Percentiles rank a stretch among this genome's conserved stretches.
Conservation (phyloP, 2,113 vertebrate genomes). For the Grantiella picta region DNA sequence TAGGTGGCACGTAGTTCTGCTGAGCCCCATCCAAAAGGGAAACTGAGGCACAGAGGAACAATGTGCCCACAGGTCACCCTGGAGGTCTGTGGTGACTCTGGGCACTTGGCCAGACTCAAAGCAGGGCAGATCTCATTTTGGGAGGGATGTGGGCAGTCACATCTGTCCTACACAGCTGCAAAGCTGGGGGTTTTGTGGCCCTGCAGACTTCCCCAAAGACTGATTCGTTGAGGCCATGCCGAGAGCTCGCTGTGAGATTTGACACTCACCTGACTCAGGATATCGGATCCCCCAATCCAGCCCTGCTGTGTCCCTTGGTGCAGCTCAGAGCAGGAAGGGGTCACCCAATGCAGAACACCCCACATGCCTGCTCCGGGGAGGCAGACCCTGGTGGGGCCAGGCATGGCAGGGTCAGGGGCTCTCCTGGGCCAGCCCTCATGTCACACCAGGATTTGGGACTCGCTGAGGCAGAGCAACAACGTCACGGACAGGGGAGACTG, state of each 20-base stretch:
- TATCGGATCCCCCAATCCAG: not conserved
- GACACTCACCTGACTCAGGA: not conserved
- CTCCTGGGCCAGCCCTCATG: not conserved
- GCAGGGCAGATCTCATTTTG: not conserved
- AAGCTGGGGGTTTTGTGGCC: not conserved
- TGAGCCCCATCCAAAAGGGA: not conserved
- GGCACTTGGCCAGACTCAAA: not conserved
- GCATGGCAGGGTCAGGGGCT: accelerated
- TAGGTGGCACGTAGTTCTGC: not conserved
- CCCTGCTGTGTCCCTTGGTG: accelerated
- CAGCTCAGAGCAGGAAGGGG: not conserved
- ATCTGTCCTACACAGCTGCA: not conserved
- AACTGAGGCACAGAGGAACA: not conserved
- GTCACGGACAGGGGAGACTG: not conserved
- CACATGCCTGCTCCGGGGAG: accelerated
- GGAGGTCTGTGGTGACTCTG: not conserved
- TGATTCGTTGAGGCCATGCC: accelerated
- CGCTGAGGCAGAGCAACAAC: accelerated
- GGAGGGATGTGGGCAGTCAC: not conserved
- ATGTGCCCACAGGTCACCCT: not conserved
- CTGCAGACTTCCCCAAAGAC: no score
- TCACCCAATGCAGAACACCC: not conserved
- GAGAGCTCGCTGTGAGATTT: not conserved
- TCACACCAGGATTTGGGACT: not conserved
- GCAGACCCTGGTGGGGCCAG: accelerated